Evolutionary conservation across 2,888 invertebrate species (phyloP), one percentile per base, ranked within the genome.

Genomic region (Drosophila acutilabella): DNA sequence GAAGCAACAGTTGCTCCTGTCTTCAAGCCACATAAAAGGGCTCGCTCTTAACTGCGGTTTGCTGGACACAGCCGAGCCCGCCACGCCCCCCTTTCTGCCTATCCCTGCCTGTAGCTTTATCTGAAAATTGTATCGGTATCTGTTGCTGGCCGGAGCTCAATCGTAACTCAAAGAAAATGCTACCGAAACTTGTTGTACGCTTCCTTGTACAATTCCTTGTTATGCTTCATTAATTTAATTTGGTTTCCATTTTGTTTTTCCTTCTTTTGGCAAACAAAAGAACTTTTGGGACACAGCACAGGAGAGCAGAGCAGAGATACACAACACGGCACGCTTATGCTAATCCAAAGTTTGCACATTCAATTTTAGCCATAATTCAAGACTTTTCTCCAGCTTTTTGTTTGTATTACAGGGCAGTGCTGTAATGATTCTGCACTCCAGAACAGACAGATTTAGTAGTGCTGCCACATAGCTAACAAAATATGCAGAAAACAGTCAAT

Each of bases 161-260:
- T 67, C 67, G 65, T 47, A 74, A 74, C 61, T 78, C 74, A 84
- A 78, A 74, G 64, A 66, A 77, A 64, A 80, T 30, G 45, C 71
- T 62, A 53, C 68, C 64, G 44, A 85, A 88, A 81, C 64, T 81
- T 83, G 66, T 81, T 83, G 56, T 74, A 16, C 45, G 62, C 8
- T 30, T 30, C 13, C 67, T 59, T 70, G 72, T 51, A 42, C 62
- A 64, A 64, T 59, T 82, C 67, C 74, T 62, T 71, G 82, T 73
- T 76, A 72, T 70, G 82, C 74, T 82, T 82, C 82, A 88, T 82
- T 85, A 88, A 82, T 76, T 82, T 85, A 66, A 79, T 81, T 85
- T 84, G 71, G 64, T 71, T 76, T 81, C 58, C 64, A 78, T 66
- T 68, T 68, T 62, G 64, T 61, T 64, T 56, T 61, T 30, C 30